Evolutionary conservation across 1,140 invertebrate species (phyloP), one percentile per base, ranked within the genome.

Genomic region (Penaeus japonicus): DNA sequence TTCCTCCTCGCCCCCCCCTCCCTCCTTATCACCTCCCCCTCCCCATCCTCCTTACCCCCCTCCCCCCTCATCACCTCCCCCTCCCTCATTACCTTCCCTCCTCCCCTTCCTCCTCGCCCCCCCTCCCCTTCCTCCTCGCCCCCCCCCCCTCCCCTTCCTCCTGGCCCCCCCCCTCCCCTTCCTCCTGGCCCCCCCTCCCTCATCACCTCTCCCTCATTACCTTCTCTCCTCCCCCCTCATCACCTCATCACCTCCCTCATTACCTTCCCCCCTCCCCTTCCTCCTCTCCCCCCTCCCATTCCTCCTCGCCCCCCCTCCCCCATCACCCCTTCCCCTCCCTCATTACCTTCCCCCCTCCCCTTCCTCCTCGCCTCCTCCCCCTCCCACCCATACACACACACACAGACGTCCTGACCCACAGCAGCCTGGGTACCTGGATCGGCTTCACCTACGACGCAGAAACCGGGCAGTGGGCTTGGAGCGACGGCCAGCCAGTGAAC

Each of bases 341-440:
- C 47, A 17, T 3, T 5, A 20, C 35, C 20, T 0, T 27, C 39
- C 24, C 30, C 47, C 79, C 53, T 47, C 79, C 0, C 24, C 35
- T 7, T 7, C 7, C 35, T 7, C 7, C 2, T 4, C 35, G 7
- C 35, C 35, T 39, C 7, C 35, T 39, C 35, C 35, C 7, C 35
- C 35, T 4, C 35, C 35, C 35, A 39, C n/a, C n/a, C n/a, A n/a
- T n/a, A n/a, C n/a, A n/a, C n/a, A n/a, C n/a, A n/a, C n/a, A n/a
- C 30, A 24, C 84, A 85, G 84, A 59, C 4, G 30, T 59, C 55
- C 53, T 85, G 0, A 85, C 27, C 30, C 84, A 78, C 4, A 79
- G 55, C 73, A 85, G 84, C 59, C 20, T 20, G 1, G 75, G 73
- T 1, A 81, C 77, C 12, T 87, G 85, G 85, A 35, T 87, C 5